Conservation (phyloP, 2,888 invertebrate species). For the Bugula neritina region DNA sequence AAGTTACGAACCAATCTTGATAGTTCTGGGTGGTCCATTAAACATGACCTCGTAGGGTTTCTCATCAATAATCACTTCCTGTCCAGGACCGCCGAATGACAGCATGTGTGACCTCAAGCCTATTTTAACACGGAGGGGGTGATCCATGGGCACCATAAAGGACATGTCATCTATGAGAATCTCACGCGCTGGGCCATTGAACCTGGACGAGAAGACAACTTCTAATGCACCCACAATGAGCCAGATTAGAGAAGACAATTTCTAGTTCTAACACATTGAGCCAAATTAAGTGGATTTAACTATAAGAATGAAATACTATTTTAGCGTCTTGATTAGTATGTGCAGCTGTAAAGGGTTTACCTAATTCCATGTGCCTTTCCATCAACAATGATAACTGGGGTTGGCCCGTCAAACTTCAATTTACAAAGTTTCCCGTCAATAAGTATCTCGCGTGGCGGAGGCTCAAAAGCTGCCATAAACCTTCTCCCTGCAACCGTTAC, state of each 20-base stretch:
- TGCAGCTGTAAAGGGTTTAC: too few species aligned
- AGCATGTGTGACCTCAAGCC: slow-evolving; percentile 41
- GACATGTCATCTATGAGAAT: slow-evolving; percentile 80
- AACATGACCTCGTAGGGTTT: slow-evolving; percentile 73
- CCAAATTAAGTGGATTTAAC: too few species aligned
- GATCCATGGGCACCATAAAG: slow-evolving; percentile 47
- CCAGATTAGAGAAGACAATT: too few species aligned
- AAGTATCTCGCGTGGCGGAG: slow-evolving; percentile 85
- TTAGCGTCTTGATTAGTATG: too few species aligned
- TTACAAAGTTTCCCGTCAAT: slow-evolving; percentile 58
- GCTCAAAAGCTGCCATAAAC: slow-evolving; percentile 69
- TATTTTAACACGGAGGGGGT: slow-evolving; percentile 55
- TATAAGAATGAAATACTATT: too few species aligned
- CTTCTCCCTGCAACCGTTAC: slow-evolving; percentile 61
- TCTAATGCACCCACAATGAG: too few species aligned
- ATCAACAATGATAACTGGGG: slow-evolving; percentile 51
- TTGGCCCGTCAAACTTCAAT: slow-evolving; percentile 40
- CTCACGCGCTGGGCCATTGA: slow-evolving; percentile 87
- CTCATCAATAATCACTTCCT: slow-evolving; percentile 51
- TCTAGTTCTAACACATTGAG: too few species aligned
- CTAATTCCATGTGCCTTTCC: slow-evolving; percentile 60
- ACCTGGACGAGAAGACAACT: too few species aligned
- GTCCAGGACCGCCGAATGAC: slow-evolving; percentile 52
- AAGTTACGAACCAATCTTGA: slow-evolving; percentile 64
- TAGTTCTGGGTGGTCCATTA: slow-evolving; percentile 75